Base-by-base conservation (phyloP, 2,888 invertebrate species). In the Metalampra italica region DNA sequence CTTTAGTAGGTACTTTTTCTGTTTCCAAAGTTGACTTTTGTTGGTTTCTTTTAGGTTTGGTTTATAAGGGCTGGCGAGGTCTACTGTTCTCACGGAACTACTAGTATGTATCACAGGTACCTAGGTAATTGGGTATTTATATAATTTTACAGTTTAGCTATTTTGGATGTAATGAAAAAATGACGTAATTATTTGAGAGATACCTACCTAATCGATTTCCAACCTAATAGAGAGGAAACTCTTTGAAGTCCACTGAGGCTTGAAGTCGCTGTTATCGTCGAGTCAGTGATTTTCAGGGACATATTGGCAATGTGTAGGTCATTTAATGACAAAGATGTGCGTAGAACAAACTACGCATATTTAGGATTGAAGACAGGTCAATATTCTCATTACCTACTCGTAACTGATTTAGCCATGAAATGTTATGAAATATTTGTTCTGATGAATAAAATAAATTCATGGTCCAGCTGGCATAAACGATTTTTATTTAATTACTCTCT, bases 231-330 rank as follows among this genome's bases (percentile, higher is more conserved):
- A 76, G 74, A 76, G 82, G 77, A 78, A 83, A 75, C 76, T 68
- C 71, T 82, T 81, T 80, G 76, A 73, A 68, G 82, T 78, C 68
- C 65, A 74, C 59, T 64, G 72, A 69, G 63, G 66, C 78, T 66
- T 76, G 66, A 71, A 79, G 76, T 75, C 63, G 59, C 54, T 65
- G 64, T 70, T 69, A 70, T 60, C 61, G 62, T 59, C 68, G 64
- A 75, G 60, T 65, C 71, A 72, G 50, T 67, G 71, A 54, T 61
- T 79, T 81, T 79, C 82, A 85, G 66, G 81, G 80, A 58, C 75
- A 49, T 22, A 47, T 41, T 47, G 41, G 36, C 11, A 34, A 43
- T 36, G 37, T 51, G 15, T 47, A 47, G 51, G 51, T 45, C 45
- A 39, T 43, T 42, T 9, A 41, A 43, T 45, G 47, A 47, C 34